Conservation (phyloP, 1,140 invertebrate species). For the Rhizoglyphus robini region DNA sequence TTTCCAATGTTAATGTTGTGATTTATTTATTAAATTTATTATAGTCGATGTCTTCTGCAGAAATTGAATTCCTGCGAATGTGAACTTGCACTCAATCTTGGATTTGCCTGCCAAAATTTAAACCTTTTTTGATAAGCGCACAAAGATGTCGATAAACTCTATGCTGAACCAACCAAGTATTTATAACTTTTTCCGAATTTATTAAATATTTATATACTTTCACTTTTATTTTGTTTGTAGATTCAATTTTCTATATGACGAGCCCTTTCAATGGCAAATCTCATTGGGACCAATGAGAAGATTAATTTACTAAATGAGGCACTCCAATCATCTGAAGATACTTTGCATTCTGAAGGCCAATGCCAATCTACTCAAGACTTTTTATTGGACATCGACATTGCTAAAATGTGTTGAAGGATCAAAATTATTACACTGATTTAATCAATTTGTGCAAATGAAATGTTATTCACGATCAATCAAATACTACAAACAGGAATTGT, state of each 20-base stretch:
- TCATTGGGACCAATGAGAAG: conserved; percentile 46
- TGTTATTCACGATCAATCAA: conserved; percentile 55
- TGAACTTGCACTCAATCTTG: conserved; percentile 66
- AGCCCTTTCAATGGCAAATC: conserved; percentile 58
- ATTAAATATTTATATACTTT: conserved; percentile 1
- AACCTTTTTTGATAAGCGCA: conserved; percentile 44
- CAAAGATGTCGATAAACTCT: conserved; percentile 31
- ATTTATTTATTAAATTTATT: background rate
- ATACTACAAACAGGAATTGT: conserved; percentile 53
- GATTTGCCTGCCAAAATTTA: conserved; percentile 59
- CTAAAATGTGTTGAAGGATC: conserved; percentile 28
- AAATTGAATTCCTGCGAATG: conserved; percentile 38
- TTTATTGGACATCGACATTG: conserved; percentile 35
- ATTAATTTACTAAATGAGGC: conserved; percentile 46
- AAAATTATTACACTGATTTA: conserved; percentile 49
- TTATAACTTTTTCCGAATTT: conserved; percentile 4
- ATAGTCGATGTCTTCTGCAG: conserved; percentile 27
- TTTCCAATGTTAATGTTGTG: too few species aligned
- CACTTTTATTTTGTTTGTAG: too few species aligned
- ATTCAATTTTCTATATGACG: conserved; percentile 55
- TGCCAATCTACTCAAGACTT: conserved; percentile 44
- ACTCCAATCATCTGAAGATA: conserved; percentile 50
- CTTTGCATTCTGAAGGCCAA: conserved; percentile 50
- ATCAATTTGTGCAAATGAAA: conserved; percentile 51
- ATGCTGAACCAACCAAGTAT: conserved; percentile 32